A percentile compares a stretch with the other conserved stretches of the same genome.
Evolutionary conservation across 2,797 vertebrate species (phyloP).

Genomic region (Yasuhikotakia modesta): DNA sequence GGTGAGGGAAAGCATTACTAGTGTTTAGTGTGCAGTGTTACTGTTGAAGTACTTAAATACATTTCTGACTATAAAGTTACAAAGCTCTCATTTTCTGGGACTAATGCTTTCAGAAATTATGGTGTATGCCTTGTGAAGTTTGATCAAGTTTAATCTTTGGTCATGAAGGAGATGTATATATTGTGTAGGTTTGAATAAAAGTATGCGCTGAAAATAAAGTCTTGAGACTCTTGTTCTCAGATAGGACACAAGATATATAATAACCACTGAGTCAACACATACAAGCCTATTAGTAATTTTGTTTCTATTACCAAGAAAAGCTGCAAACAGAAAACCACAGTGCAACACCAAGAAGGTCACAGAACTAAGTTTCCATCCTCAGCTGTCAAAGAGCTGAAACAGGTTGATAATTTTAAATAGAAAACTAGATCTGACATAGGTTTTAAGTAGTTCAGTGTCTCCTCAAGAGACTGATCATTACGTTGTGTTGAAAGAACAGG

Average conservation of each 20-base stretch:
- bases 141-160: neutral
- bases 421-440: neutral
- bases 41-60: too few species aligned
- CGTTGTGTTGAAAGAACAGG: neutral
- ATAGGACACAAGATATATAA: conserved; percentile 7
- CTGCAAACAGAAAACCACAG: conserved; percentile 4
- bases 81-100: too few species aligned
- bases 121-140: neutral
- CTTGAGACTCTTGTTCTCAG: neutral
- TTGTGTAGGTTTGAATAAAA: neutral
- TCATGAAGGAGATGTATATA: too few species aligned
- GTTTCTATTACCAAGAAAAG: conserved; percentile 19
- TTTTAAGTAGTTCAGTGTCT: neutral
- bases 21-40: neutral
- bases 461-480: neutral
- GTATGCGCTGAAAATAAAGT: neutral
- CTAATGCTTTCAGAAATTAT: too few species aligned
- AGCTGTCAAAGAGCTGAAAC: conserved; percentile 9
- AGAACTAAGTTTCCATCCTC: conserved; percentile 7
- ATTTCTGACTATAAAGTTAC: too few species aligned
- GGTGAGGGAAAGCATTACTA: neutral
- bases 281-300: conserved; percentile 10
- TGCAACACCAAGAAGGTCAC: neutral
- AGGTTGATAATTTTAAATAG: conserved; percentile 6
- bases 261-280: conserved; percentile 27